Evolutionary conservation across 2,113 vertebrate species (phyloP).

Genomic region (Ceyx margarethae): DNA sequence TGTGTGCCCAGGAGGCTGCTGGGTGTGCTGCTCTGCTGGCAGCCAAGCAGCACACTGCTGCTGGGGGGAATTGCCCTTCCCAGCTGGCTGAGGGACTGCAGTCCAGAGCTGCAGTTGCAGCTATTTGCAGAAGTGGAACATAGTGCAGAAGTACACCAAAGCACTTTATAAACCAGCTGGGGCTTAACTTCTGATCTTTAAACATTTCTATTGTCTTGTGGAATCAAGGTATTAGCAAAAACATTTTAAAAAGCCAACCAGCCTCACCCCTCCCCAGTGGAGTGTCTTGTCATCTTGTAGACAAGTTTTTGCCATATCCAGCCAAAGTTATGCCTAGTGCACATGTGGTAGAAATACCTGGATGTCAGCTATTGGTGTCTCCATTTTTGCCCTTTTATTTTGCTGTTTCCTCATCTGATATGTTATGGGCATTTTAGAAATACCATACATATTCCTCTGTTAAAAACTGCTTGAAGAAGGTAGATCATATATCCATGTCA

Average conservation of each 20-base stretch:
- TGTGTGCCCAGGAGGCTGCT: not conserved
- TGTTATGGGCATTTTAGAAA: not conserved
- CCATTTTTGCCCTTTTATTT: not conserved
- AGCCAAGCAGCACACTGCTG: not conserved
- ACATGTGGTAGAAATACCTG: not conserved
- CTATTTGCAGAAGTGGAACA: not conserved
- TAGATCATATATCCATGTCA: not conserved
- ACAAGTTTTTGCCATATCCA: not conserved
- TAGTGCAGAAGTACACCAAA: not conserved
- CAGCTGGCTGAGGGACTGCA: not conserved
- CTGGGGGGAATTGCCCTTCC: not conserved
- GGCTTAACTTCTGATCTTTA: not conserved
- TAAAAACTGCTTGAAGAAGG: not conserved
- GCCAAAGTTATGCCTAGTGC: not conserved
- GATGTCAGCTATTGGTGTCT: not conserved
- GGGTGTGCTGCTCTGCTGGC: not conserved
- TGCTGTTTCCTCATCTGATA: not conserved
- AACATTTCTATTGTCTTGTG: not conserved
- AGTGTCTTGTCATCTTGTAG: not conserved
- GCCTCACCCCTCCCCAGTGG: not conserved
- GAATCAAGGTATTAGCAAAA: not conserved
- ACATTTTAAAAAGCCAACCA: no score
- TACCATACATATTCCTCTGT: not conserved
- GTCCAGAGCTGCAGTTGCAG: not conserved
- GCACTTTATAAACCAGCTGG: not conserved